phyloP scores from a whole-genome alignment of 1,140 invertebrate species.

The Galendromus occidentalis region DNA sequence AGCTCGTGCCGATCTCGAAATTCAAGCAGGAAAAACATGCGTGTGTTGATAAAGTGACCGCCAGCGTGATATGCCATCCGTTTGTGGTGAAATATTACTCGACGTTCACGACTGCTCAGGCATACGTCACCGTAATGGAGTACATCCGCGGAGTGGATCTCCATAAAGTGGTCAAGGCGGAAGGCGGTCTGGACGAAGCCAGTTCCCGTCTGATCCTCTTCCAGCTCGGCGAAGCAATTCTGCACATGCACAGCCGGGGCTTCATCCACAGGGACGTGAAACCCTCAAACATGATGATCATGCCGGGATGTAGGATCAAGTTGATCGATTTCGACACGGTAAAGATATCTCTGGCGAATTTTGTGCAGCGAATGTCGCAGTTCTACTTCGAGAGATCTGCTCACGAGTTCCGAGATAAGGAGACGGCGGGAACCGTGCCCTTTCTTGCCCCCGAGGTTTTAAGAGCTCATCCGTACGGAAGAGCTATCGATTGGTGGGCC shows the following conservation, averaged over 20 bases:
- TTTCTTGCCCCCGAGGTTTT: neutral
- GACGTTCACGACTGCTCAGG: neutral
- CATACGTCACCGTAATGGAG: conserved; percentile 6
- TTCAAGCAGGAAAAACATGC: neutral
- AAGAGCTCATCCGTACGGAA: neutral
- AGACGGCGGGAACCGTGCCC: neutral
- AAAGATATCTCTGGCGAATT: neutral
- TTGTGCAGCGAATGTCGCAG: neutral
- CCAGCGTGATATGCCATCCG: neutral
- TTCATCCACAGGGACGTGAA: conserved; percentile 6
- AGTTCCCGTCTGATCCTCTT: neutral
- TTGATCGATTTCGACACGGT: conserved; percentile 5
- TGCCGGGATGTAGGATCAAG: neutral
- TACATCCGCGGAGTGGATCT: conserved; percentile 7
- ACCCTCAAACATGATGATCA: neutral
- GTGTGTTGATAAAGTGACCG: neutral
- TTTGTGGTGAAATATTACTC: neutral
- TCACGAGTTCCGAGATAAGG: neutral
- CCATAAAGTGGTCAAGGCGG: neutral
- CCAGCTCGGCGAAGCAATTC: neutral
- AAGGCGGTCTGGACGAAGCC: neutral
- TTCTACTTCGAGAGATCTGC: neutral
- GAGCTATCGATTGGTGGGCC: neutral
- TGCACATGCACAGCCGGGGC: neutral
- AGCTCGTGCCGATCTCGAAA: neutral